Percentiles rank a stretch among this genome's conserved stretches.
These are phyloP conservation scores for Sitobion miscanthi DNA, from an alignment of 1,140 invertebrate genomes.

Conservation along the genomic window DNA sequence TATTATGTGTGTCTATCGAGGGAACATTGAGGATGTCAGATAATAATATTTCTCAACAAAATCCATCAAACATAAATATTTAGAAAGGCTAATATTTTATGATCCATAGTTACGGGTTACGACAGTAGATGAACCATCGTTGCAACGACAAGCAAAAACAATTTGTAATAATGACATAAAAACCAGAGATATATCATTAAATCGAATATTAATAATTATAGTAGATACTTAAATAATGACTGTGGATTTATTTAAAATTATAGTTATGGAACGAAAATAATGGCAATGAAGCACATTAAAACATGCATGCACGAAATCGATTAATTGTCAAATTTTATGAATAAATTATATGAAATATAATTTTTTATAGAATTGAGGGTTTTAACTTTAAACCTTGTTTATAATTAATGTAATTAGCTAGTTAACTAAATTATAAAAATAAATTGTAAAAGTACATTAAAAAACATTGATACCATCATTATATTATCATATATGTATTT, in stretches of 20 bases:
- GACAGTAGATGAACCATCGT: background rate
- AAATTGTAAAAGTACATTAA: background rate
- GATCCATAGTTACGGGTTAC: background rate
- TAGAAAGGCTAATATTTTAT: conserved; percentile 26
- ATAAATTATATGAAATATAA: background rate
- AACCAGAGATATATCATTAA: conserved; percentile 12
- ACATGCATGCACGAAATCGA: background rate
- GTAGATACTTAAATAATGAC: background rate
- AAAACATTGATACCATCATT: no score
- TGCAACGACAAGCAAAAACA: background rate
- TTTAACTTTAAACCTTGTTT: background rate
- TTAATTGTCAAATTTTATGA: background rate
- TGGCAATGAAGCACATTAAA: background rate
- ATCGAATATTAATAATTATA: conserved; percentile 7
- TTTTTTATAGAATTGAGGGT: background rate
- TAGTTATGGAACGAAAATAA: background rate
- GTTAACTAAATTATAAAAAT: background rate
- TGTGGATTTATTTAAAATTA: background rate
- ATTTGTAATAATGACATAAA: background rate
- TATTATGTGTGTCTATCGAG: background rate
- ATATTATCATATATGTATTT: background rate
- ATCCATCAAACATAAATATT: conserved; percentile 6
- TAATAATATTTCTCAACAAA: conserved; percentile 29
- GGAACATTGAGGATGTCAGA: background rate
- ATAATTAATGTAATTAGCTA: background rate